Conservation (phyloP, 2,113 vertebrate species). For the Delphinus delphis region DNA sequence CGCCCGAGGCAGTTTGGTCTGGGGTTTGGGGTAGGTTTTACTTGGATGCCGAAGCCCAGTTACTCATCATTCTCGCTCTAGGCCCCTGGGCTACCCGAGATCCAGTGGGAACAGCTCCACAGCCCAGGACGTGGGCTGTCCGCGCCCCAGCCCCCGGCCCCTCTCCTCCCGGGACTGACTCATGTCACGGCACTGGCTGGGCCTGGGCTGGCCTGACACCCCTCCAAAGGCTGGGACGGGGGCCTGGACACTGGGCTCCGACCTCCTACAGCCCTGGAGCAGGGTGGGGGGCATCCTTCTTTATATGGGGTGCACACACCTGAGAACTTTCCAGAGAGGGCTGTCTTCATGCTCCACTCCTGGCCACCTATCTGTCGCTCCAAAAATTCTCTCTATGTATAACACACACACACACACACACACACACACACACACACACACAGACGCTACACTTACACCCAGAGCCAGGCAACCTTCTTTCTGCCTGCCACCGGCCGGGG, state of each 20-base stretch:
- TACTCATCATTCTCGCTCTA: neutral
- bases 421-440: neutral
- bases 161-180: neutral
- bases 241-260: neutral
- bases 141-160: fast-evolving
- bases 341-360: neutral
- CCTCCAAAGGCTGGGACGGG: neutral
- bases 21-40: constrained; percentile 31
- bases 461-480: neutral
- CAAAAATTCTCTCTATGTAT: neutral
- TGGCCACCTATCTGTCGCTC: neutral
- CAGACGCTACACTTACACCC: neutral
- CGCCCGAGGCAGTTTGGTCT: neutral
- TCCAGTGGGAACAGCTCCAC: neutral
- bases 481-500: neutral
- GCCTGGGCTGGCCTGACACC: no score
- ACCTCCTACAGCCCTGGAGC: neutral
- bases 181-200: neutral
- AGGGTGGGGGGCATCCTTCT: neutral
- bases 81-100: neutral
- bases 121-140: neutral
- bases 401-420: neutral
- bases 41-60: neutral
- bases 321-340: neutral
- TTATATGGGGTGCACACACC: neutral